Base-by-base conservation (phyloP, 1,140 invertebrate genomes). In the Homalodisca vitripennis region DNA sequence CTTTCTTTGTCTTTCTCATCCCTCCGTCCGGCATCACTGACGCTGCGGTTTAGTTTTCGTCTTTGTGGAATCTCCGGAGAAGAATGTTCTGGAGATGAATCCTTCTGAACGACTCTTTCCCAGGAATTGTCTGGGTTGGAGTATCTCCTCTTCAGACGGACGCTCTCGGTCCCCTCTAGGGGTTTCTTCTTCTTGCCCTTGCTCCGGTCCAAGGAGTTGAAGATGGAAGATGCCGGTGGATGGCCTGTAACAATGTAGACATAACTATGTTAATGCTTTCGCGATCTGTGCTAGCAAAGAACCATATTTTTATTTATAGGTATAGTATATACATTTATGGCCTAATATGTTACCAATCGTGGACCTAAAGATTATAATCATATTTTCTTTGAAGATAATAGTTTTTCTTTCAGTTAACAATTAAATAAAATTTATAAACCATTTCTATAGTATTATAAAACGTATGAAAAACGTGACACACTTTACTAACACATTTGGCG, bases 21-120 rank as follows among this genome's bases (percentile, higher is more conserved):
- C 30, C 64, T 41, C 48, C 66, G 74, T 48, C 76, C 75, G 0
- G 72, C 81, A 73, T 84, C 83, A 73, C 80, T 80, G n/a, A 72
- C 70, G 73, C 78, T 81, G 75, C 85, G 41, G 14, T 65, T 60
- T 13, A 72, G 30, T 32, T 32, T 66, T 17, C 41, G 32, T 12
- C 63, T 41, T 24, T 26, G 22, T 1, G 22, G 55, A 3, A 60
- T 17, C 41, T 66, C 27, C 26, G 63, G 63, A 2, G 29, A 24
- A 1, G 51, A 17, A 85, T 85, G 12, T 82, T 84, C 70, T 81
- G 76, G 63, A 69, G 72, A 76, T 79, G 79, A 73, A 79, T 79
- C 62, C n/a, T n/a, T n/a, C 76, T 78, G 13, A 12, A 20, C 31
- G 14, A 64, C 20, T 30, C 32, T 31, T 55, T 62, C 22, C 57